Percentiles rank a stretch among this genome's conserved stretches.
These are phyloP conservation scores for Gallinago paraguaiae DNA, from an alignment of 2,113 vertebrate genomes.

Conservation along the genomic window DNA sequence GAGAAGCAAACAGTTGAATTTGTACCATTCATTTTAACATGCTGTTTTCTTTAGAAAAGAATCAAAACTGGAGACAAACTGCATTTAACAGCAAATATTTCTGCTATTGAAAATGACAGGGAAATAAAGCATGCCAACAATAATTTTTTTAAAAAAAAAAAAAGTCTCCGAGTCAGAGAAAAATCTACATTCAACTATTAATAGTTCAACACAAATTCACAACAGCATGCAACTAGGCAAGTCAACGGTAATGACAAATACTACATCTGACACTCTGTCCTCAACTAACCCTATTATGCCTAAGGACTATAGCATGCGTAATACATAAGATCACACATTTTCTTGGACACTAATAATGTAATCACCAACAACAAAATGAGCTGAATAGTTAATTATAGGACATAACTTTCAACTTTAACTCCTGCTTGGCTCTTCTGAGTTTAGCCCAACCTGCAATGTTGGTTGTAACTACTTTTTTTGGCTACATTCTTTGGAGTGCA, in stretches of 20 bases:
- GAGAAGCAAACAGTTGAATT: constrained; percentile 27
- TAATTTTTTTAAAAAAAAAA: background rate
- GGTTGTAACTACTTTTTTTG: background rate
- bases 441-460: background rate
- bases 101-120: constrained; percentile 6
- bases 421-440: background rate
- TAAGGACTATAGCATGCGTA: background rate
- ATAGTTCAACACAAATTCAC: background rate
- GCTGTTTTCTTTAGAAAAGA: background rate
- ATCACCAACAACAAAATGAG: constrained; percentile 1
- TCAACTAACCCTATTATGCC: constrained; percentile 13
- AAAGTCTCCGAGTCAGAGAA: background rate
- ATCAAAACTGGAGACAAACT: background rate
- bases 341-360: constrained; percentile 3
- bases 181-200: background rate
- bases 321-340: background rate
- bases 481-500: background rate
- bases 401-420: background rate
- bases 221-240: constrained; percentile 16
- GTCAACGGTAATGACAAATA: constrained; percentile 30
- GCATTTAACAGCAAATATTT: background rate
- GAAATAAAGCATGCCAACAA: background rate
- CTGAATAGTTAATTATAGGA: background rate
- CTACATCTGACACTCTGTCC: background rate
- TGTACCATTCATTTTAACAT: background rate